Evolutionary conservation across 2,888 invertebrate genomes (phyloP).

Genomic region (Drosophila putrida): DNA sequence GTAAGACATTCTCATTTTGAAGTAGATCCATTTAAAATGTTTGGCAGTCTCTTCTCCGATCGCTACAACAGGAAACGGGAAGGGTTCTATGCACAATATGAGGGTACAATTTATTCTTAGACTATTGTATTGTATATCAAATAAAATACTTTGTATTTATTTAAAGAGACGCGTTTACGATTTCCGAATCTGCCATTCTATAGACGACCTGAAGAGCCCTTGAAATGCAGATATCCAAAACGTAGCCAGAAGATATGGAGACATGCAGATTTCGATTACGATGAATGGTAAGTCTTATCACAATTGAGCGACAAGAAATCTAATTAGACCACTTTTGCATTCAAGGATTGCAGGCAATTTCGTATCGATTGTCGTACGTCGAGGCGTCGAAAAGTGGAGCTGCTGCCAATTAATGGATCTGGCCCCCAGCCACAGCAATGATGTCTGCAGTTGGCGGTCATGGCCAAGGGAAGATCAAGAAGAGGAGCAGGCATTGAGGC

Average conservation of each 20-base stretch:
- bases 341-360: slow-evolving; percentile 49
- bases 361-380: slow-evolving; percentile 45
- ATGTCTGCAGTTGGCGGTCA: slow-evolving; percentile 39
- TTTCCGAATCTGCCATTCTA: slow-evolving; percentile 34
- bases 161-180: slow-evolving; percentile 22
- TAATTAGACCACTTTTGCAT: slow-evolving; percentile 34
- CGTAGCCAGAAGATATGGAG: background rate
- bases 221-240: slow-evolving; percentile 13
- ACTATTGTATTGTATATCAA: background rate
- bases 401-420: slow-evolving; percentile 46
- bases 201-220: slow-evolving; percentile 30
- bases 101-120: slow-evolving; percentile 15
- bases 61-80: slow-evolving; percentile 41
- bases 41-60: slow-evolving; percentile 47
- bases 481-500: slow-evolving; percentile 24
- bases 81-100: slow-evolving; percentile 36
- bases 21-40: slow-evolving; percentile 30
- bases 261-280: slow-evolving; percentile 41
- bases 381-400: slow-evolving; percentile 36
- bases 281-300: slow-evolving; percentile 37
- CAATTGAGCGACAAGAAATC: background rate
- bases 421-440: slow-evolving; percentile 7
- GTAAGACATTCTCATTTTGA: slow-evolving; percentile 17
- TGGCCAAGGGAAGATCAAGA: slow-evolving; percentile 27
- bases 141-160: background rate